Base-by-base conservation (phyloP, 2,888 invertebrate genomes). In the Sceliomorpha sp. region DNA sequence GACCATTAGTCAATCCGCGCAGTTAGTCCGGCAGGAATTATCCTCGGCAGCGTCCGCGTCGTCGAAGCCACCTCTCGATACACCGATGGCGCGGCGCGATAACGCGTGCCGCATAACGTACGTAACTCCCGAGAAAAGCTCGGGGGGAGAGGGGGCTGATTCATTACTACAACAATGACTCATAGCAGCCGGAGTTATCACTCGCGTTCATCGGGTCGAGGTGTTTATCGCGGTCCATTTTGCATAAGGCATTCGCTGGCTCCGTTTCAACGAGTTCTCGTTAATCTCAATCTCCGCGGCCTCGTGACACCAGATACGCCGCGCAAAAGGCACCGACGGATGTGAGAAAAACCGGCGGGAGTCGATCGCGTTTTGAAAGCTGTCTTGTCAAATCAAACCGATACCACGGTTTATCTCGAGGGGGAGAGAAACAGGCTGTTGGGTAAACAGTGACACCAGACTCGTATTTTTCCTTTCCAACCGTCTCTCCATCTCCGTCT, bases 1-100 rank as follows among this genome's bases (percentile, higher is more conserved):
- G 37, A 50, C 55, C 62, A 68, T 56, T 56, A 55, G 56, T 56
- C 62, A 29, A 34, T 45, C 32, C 36, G 34, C 20, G n/a, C n/a
- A n/a, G n/a, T n/a, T n/a, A n/a, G n/a, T n/a, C n/a, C n/a, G n/a
- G n/a, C n/a, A n/a, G 20, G 20, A 20, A 20, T 20, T 5, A 20
- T 20, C 20, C 20, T 20, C 5, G 20, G 20, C 5, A n/a, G 20
- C 20, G 20, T 20, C 5, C 20, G 20, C 20, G 5, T 5, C 20
- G 5, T 20, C 5, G 20, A 20, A 4, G 20, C 5, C 20, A 20
- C 20, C 2, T 5, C 20, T 20, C 5, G 20, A 20, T 20, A 4
- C 20, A 20, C 2, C 20, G 20, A 20, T n/a, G n/a, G 20, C 20
- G 20, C 2, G 2, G 20, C 20, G 20, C 20, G 20, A 20, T 20